Evolutionary conservation across 2,113 vertebrate genomes (phyloP).

Genomic region (Aix galericulata): DNA sequence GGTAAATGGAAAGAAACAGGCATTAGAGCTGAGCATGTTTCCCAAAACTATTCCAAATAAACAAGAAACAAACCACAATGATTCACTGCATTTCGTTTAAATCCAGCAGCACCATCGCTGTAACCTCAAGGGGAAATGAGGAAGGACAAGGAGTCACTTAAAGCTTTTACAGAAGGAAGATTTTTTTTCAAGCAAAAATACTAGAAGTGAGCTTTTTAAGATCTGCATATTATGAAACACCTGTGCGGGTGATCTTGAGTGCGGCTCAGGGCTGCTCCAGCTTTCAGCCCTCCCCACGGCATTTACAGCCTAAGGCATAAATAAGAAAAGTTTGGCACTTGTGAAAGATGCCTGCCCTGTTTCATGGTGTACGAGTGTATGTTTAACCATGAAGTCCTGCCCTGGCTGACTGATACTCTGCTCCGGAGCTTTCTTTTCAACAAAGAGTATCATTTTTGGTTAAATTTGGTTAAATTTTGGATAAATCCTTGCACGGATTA

Average conservation of each 20-base stretch:
- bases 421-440: neutral
- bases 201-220: neutral
- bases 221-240: too few relatives aligned
- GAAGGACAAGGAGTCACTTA: neutral
- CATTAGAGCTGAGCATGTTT: neutral
- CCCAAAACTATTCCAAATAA: neutral
- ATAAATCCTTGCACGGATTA: neutral
- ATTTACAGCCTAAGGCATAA: neutral
- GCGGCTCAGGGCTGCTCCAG: neutral
- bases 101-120: neutral
- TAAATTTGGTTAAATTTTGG: too few relatives aligned
- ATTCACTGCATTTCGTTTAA: neutral
- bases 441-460: neutral
- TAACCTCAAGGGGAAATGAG: neutral
- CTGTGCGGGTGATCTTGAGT: too few relatives aligned
- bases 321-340: neutral
- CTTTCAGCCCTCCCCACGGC: neutral
- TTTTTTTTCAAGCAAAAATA: neutral
- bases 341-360: accelerated
- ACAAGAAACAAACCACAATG: neutral
- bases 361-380: accelerated
- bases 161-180: neutral
- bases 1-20: neutral
- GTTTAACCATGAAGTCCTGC: neutral
- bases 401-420: neutral